Base-by-base conservation (phyloP, 2,888 invertebrate species). In the Listrodromus nycthemerus region DNA sequence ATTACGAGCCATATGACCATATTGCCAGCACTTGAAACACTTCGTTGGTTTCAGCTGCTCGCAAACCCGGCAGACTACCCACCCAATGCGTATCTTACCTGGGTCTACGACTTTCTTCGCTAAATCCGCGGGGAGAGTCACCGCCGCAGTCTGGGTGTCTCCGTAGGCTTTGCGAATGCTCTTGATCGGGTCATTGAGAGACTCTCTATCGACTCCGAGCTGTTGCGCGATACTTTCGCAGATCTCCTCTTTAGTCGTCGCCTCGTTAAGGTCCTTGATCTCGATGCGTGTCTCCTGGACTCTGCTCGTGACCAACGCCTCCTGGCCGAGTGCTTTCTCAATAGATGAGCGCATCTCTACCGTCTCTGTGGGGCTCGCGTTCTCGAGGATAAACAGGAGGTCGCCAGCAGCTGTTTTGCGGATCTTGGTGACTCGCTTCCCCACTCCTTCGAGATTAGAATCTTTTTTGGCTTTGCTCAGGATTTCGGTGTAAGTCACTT, bases 21-120 rank as follows among this genome's bases (percentile, higher is more conserved):
- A 85, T 6, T 75, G 58, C 76, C 82, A 86, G 77, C 86, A 86
- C 48, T 81, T 82, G 48, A 65, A 86, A n/a, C 80, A 85, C 61
- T 83, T 78, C 16, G 58, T 33, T 2, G 81, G 76, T 33, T 58
- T 69, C 21, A 41, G 48, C 16, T 65, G 66, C 13, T 63, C 77
- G 30, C 83, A 61, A 0, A 82, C 65, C 8, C 85, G 66, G 65
- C 83, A 85, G 24, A 71, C 66, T 5, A 85, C 86, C 86, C 84
- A 86, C 3, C 85, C 79, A 8, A 85, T 75, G 10, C 74, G 24
- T 16, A 85, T 55, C 30, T 78, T 81, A 7, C 61, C 74, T 7
- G 24, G 13, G 24, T 63, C 50, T 1, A 81, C 21, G 2, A 45
- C n/a, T n/a, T n/a, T 67, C 19, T 69, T 30, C 4, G 79, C 65